Evolutionary conservation across 2,113 vertebrate species (phyloP), one percentile per base, ranked within the genome.

Genomic region (Bubo bubo): DNA sequence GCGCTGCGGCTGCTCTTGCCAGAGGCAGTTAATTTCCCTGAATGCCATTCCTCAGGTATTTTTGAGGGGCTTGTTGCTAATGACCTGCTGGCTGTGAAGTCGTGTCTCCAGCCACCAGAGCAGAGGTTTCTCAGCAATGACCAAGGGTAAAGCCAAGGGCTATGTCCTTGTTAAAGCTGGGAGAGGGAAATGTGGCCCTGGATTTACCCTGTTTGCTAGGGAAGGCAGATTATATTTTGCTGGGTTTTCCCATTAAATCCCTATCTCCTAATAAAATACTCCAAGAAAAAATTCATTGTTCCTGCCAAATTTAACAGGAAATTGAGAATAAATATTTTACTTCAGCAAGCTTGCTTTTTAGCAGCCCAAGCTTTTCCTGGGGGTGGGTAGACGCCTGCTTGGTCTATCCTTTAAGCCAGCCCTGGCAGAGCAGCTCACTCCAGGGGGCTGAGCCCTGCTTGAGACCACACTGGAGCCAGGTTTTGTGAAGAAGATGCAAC

Each of bases 321-420:
- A 97, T 94, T 96, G 95, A 91, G 92, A 96, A 96, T 93, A 96
- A 96, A 95, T 95, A 96, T 93, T 97, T 95, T 90, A 70, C 62
- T 96, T 91, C 59, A 88, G 77, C 90, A 60, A 97, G 92, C 62
- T 93, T 92, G 84, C 66, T 76, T 83, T 96, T 76, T 82, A 94
- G 92, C 71, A 85, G 87, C 30, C 74, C 66, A 56, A 58, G 87
- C 39, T 93, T 95, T 94, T 97, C 74, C 92, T 96, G 77, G 81
- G 84, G 89, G 90, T 94, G 56, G 74, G 67, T 50, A 91, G 95
- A 94, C 19, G 81, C 95, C 96, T 97, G 62, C 71, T 82, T 82
- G 71, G 52, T 88, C 90, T 93, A 56, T 96, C 93, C 84, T 82
- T 96, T 96, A 95, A 96, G 96, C 92, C 96, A 96, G 59, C 32